Conservation (phyloP, 2,888 invertebrate species). For the Pammene aurita region DNA sequence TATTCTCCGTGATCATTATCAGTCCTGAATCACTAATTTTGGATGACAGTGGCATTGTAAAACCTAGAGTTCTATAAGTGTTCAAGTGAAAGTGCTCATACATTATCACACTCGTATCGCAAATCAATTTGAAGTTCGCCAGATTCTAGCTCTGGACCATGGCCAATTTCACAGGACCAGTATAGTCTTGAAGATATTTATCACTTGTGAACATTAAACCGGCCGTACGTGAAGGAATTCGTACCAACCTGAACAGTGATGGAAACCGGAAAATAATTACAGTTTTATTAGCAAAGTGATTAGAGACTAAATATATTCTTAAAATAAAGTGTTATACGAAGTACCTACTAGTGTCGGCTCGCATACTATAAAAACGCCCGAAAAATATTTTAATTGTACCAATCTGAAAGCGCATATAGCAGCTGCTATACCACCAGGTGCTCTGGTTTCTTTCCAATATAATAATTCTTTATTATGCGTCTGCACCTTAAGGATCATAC, state of each 20-base stretch:
- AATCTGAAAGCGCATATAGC: too few relatives aligned
- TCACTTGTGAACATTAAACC: conserved; percentile 30
- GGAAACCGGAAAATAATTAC: not conserved
- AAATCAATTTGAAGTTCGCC: conserved; percentile 50
- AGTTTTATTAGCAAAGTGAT: not conserved
- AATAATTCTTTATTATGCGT: too few relatives aligned
- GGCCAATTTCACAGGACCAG: conserved; percentile 44
- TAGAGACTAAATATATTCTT: not conserved
- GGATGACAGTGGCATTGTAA: conserved; percentile 12
- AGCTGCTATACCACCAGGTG: too few relatives aligned
- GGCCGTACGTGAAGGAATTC: conserved; percentile 32
- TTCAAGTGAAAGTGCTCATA: conserved; percentile 9
- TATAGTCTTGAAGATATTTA: conserved; percentile 21
- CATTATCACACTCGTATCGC: conserved; percentile 28
- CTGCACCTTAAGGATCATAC: too few relatives aligned
- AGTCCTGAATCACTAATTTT: too few relatives aligned
- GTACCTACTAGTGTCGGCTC: too few relatives aligned
- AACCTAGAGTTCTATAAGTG: conserved; percentile 3
- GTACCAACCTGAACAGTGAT: conserved; percentile 9
- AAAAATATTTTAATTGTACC: too few relatives aligned
- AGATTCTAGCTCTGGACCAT: conserved; percentile 46
- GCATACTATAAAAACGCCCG: too few relatives aligned
- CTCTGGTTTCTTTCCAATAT: too few relatives aligned
- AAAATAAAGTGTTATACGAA: not conserved
- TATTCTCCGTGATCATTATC: too few relatives aligned